phyloP scores from a whole-genome alignment of 2,797 vertebrate species.

The Rhabdomys pumilio region DNA sequence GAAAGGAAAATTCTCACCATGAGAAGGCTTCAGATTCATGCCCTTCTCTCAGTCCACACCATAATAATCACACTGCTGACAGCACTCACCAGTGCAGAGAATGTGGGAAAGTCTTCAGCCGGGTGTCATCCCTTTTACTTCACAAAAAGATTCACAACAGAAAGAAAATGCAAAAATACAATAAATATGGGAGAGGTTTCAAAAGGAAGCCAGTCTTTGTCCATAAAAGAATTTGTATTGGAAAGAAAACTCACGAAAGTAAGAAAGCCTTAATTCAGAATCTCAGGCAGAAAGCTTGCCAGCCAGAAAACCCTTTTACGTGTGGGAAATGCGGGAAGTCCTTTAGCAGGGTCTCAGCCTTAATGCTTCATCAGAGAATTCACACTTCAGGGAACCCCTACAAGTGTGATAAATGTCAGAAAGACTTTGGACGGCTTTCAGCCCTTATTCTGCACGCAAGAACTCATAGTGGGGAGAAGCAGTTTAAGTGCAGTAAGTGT shows the following conservation, averaged over 20 bases:
- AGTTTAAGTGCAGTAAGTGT: constrained; percentile 65
- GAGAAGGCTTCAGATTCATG: not conserved
- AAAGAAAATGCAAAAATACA: constrained; percentile 56
- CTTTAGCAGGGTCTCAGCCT: constrained; percentile 66
- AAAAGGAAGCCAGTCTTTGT: constrained; percentile 49
- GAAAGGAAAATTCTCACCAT: not conserved
- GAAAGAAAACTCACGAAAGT: constrained; percentile 32
- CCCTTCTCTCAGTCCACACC: not conserved
- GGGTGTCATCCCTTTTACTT: constrained; percentile 56
- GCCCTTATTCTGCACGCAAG: constrained; percentile 71
- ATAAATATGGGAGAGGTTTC: constrained; percentile 35
- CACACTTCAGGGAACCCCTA: constrained; percentile 66
- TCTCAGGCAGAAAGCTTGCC: not conserved
- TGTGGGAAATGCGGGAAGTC: constrained; percentile 77
- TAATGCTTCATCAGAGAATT: constrained; percentile 81
- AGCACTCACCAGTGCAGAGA: constrained; percentile 16
- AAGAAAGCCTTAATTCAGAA: not conserved
- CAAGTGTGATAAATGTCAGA: constrained; percentile 64
- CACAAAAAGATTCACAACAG: constrained; percentile 63
- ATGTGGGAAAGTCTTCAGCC: constrained; percentile 65
- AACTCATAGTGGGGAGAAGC: constrained; percentile 58
- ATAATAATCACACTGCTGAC: not conserved
- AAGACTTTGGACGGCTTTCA: constrained; percentile 47
- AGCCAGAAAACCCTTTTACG: constrained; percentile 65
- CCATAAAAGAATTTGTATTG: constrained; percentile 19